Evolutionary conservation across 2,888 invertebrate genomes (phyloP).

Genomic region (Frankliniella fusca): DNA sequence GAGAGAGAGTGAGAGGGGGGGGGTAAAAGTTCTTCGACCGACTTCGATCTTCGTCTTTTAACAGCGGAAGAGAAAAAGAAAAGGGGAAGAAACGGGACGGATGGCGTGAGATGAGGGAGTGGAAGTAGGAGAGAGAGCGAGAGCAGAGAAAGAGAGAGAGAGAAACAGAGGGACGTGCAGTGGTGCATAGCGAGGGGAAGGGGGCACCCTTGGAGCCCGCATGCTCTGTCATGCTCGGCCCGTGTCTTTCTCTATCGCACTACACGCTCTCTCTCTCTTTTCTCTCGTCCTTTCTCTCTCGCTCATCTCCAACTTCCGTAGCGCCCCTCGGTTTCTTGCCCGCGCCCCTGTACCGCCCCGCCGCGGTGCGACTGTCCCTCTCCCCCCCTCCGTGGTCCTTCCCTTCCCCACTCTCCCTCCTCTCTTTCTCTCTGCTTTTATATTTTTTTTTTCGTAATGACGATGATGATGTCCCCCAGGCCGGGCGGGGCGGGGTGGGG

Average conservation of each 20-base stretch:
- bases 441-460: neutral
- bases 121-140: neutral
- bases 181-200: neutral
- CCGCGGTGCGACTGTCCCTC: neutral
- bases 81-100: neutral
- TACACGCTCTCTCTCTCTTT: neutral
- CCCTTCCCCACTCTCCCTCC: neutral
- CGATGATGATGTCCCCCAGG: slow-evolving; percentile 7
- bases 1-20: neutral
- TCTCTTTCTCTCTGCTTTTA: neutral
- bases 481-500: no score
- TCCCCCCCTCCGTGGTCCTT: neutral
- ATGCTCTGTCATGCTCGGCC: neutral
- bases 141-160: neutral
- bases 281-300: neutral
- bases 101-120: neutral
- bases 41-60: slow-evolving; percentile 10
- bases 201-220: slow-evolving; percentile 6
- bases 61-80: slow-evolving; percentile 15
- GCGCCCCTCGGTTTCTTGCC: neutral
- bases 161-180: neutral
- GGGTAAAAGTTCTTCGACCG: neutral
- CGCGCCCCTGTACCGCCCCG: neutral
- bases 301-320: slow-evolving; percentile 1
- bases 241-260: neutral